A percentile compares a stretch with the other conserved stretches of the same genome.
Conservation (phyloP, 2,888 invertebrate genomes). For the Cheilosia pagana region DNA sequence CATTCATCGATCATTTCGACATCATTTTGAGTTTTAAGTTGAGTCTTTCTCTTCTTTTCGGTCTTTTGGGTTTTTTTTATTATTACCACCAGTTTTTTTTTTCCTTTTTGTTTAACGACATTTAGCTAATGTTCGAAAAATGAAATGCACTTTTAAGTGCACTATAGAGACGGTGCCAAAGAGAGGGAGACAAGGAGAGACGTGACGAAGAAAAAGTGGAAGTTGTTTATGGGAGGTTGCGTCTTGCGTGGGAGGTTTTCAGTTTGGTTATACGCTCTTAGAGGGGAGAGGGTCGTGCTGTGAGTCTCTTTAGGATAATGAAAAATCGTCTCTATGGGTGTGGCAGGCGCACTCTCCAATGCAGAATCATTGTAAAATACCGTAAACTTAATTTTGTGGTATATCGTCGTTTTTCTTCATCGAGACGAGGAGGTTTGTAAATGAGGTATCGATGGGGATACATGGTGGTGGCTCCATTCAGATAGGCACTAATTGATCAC, state of each 20-base stretch:
- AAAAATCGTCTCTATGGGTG: constrained; percentile 61
- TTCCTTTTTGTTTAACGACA: constrained; percentile 59
- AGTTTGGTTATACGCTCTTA: constrained; percentile 3
- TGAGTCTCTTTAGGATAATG: constrained; percentile 54
- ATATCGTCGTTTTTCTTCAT: too few species aligned
- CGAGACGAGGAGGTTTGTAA: neutral
- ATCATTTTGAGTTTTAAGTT: constrained; percentile 55
- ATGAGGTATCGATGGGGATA: constrained; percentile 34
- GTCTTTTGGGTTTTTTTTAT: constrained; percentile 16
- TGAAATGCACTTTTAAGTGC: constrained; percentile 65
- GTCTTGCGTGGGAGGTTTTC: constrained; percentile 59
- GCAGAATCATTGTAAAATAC: constrained; percentile 47
- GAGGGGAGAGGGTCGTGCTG: constrained; percentile 4
- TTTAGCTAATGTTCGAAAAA: constrained; percentile 60
- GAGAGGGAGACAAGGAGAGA: neutral
- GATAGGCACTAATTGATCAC: constrained; percentile 60
- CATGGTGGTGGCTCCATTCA: constrained; percentile 7
- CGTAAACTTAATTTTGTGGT: constrained; percentile 21
- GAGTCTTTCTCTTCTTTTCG: constrained; percentile 25
- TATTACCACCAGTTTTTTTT: neutral
- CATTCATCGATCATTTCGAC: constrained; percentile 74
- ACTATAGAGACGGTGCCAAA: constrained; percentile 13
- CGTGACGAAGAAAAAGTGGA: constrained; percentile 18
- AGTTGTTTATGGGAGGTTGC: constrained; percentile 46
- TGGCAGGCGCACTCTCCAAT: constrained; percentile 47